Evolutionary conservation across 2,113 vertebrate genomes (phyloP), one percentile per base, ranked within the genome.

Genomic region (Aramus guarauna): DNA sequence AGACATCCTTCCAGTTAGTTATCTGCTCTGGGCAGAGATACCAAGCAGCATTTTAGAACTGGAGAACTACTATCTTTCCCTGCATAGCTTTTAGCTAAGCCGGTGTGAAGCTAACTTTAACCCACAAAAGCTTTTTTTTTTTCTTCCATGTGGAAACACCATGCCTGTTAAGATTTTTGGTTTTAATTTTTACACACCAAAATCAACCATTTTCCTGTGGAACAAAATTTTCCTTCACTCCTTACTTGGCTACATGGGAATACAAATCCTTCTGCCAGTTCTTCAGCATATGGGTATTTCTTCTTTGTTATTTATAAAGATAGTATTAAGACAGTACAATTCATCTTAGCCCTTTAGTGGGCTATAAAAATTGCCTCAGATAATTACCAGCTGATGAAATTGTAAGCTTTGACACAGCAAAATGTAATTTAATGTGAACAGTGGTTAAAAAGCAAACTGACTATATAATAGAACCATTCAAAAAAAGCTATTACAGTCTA

Each of bases 381-480:
- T 97, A 97, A 96, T 97, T 96, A 94, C 93, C 45, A 92, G 88
- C 32, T 94, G 92, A 97, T 96, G 96, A 96, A 96, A 94, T 66
- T 88, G 81, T 95, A 92, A 95, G 89, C 63, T 96, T 88, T 95
- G 87, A 90, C 96, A 93, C 37, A 88, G 63, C 66, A 90, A 97
- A 97, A 92, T 43, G 59, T 88, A 96, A 95, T 96, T 93, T 95
- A 90, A 91, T 66, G 81, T 82, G 89, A 95, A 79, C 41, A 90
- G 84, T 97, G 50, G 58, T 94, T 95, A 95, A 97, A 95, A 95
- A 83, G 41, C 63, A 83, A 95, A 91, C 74, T 77, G 87, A 91
- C 55, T 96, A 91, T 90, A 37, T 97, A 94, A 96, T 74, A 83
- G 53, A 92, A 91, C 67, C 81, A 85, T 92, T 94, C 81, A 63